Conservation (phyloP, 2,797 vertebrate genomes). For the Microctenopoma stevenorrisi region DNA sequence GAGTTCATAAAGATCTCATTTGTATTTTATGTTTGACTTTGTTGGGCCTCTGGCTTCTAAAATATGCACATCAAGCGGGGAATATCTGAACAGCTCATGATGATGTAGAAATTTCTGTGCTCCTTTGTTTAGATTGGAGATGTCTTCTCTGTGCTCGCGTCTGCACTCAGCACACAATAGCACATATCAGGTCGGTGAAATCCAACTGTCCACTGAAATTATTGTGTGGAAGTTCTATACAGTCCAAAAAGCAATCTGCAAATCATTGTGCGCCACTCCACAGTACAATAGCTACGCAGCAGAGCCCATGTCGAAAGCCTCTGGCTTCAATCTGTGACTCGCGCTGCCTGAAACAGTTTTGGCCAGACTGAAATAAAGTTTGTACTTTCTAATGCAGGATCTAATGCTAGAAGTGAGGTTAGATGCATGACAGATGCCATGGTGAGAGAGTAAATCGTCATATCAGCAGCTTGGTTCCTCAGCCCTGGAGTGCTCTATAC, state of each 20-base stretch:
- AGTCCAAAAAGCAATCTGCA: slow-evolving; percentile 33
- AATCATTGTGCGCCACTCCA: slow-evolving; percentile 14
- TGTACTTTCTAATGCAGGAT: slow-evolving; percentile 20
- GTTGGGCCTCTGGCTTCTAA: slow-evolving; percentile 64
- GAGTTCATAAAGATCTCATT: slow-evolving; percentile 73
- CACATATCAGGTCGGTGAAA: slow-evolving; percentile 24
- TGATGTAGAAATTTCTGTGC: slow-evolving; percentile 54
- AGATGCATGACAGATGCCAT: slow-evolving; percentile 35
- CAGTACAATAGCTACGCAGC: slow-evolving; percentile 5
- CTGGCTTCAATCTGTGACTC: slow-evolving; percentile 14
- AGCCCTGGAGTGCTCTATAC: slow-evolving; percentile 24
- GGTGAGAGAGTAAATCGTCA: slow-evolving; percentile 41
- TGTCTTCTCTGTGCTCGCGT: slow-evolving; percentile 41
- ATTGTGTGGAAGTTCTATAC: slow-evolving; percentile 22
- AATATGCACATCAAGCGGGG: slow-evolving; percentile 54
- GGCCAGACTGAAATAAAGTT: slow-evolving; percentile 1
- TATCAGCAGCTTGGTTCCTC: slow-evolving; percentile 23
- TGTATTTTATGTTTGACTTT: slow-evolving; percentile 74
- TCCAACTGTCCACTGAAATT: background rate
- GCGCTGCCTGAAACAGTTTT: slow-evolving; percentile 4
- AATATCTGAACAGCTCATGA: slow-evolving; percentile 65
- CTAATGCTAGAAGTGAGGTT: slow-evolving; percentile 20
- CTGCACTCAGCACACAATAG: slow-evolving; percentile 30
- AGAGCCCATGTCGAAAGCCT: slow-evolving; percentile 12
- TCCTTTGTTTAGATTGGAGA: slow-evolving; percentile 57